phyloP scores from a whole-genome alignment of 2,888 invertebrate genomes.

The Papilio elwesi region DNA sequence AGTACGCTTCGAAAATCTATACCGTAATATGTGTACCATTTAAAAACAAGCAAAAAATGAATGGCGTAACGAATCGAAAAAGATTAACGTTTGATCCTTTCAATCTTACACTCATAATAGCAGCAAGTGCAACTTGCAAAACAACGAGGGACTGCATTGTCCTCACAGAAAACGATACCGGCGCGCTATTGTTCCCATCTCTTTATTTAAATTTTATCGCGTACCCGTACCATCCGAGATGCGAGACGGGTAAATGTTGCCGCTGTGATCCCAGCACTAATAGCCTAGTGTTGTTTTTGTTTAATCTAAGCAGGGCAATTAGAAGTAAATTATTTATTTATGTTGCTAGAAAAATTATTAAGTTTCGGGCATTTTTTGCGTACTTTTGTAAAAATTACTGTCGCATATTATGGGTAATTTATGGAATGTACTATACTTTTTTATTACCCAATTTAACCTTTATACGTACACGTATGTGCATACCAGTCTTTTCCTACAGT shows the following conservation, averaged over 20 bases:
- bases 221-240: conserved; percentile 19
- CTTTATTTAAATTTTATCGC: conserved; percentile 33
- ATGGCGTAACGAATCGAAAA: conserved; percentile 6
- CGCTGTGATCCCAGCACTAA: not conserved
- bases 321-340: not conserved
- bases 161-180: conserved; percentile 32
- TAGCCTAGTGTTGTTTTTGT: conserved; percentile 9
- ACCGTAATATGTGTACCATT: not conserved
- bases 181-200: conserved; percentile 23
- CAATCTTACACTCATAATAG: conserved; percentile 8
- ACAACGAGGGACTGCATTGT: conserved; percentile 26
- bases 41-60: conserved; percentile 9
- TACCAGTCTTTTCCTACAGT: too few relatives aligned
- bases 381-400: not conserved
- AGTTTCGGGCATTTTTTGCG: not conserved
- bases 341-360: not conserved
- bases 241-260: not conserved
- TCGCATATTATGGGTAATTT: too few relatives aligned
- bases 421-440: too few relatives aligned
- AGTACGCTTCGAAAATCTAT: not conserved
- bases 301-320: conserved; percentile 8
- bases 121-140: conserved; percentile 22
- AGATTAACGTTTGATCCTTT: conserved; percentile 27
- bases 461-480: too few relatives aligned
- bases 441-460: too few relatives aligned